Conservation (phyloP, 2,113 vertebrate species). For the Strix uralensis region DNA sequence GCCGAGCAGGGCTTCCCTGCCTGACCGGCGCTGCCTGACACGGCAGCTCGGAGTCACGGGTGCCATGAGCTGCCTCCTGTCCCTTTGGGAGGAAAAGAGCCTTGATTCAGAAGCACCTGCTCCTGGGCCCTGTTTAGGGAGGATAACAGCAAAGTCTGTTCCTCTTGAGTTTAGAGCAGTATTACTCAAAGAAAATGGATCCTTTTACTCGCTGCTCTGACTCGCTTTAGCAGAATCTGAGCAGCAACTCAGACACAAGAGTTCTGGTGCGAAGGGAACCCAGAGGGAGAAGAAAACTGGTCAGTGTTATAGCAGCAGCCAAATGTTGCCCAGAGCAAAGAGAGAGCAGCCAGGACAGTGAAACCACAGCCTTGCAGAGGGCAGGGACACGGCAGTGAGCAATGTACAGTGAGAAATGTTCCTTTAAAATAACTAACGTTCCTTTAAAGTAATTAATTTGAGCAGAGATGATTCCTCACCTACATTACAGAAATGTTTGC, state of each 20-base stretch:
- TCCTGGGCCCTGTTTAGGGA: background rate
- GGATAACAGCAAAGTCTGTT: background rate
- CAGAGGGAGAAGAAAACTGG: background rate
- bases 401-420: rapidly evolving
- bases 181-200: background rate
- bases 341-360: background rate
- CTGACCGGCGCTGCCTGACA: rapidly evolving
- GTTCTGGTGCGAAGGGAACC: background rate
- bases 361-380: background rate
- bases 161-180: background rate
- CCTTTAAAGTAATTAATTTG: background rate
- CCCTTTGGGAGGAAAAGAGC: background rate
- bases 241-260: background rate
- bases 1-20: background rate
- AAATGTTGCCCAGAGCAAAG: background rate
- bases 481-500: rapidly evolving
- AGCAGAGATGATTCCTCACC: background rate
- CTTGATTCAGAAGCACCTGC: background rate
- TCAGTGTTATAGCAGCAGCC: background rate
- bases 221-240: background rate
- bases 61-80: background rate
- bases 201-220: background rate
- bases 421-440: background rate
- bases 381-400: background rate
- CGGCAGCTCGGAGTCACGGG: background rate